phyloP scores from a whole-genome alignment of 2,888 invertebrate genomes.

The Notodromas monacha region DNA sequence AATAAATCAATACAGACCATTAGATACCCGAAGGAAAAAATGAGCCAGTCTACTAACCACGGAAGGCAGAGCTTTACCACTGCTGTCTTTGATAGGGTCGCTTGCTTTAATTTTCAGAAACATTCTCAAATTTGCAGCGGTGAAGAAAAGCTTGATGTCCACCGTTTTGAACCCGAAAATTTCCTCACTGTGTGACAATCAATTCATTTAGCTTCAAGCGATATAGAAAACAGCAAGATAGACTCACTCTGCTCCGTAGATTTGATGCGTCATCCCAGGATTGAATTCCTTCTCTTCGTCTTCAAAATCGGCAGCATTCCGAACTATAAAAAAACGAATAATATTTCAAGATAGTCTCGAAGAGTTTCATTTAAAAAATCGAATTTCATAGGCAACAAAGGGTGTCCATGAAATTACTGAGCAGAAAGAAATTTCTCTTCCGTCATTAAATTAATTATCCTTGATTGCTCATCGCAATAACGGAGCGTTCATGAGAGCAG shows the following conservation, averaged over 20 bases:
- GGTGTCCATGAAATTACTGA: no score
- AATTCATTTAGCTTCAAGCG: not conserved
- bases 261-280: conserved; percentile 69
- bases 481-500: no score
- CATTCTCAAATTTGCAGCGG: conserved; percentile 42
- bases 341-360: no score
- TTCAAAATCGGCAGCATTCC: conserved; percentile 27
- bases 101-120: conserved; percentile 39
- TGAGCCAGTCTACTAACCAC: no score
- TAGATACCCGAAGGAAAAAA: not conserved
- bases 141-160: conserved; percentile 39
- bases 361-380: no score
- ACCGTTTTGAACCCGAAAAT: conserved; percentile 76
- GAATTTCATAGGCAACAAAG: no score
- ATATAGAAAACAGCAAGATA: not conserved
- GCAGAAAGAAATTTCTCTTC: no score
- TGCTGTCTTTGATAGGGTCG: conserved; percentile 30
- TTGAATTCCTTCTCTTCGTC: conserved; percentile 29
- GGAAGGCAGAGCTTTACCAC: conserved; percentile 18
- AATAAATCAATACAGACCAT: not conserved
- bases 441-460: no score
- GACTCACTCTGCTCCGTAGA: conserved; percentile 42
- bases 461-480: no score
- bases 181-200: conserved; percentile 5
- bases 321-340: conserved; percentile 17